Percentiles rank a stretch among this genome's conserved stretches.
Conservation (phyloP, 2,888 invertebrate genomes). For the Andricus curvator region DNA sequence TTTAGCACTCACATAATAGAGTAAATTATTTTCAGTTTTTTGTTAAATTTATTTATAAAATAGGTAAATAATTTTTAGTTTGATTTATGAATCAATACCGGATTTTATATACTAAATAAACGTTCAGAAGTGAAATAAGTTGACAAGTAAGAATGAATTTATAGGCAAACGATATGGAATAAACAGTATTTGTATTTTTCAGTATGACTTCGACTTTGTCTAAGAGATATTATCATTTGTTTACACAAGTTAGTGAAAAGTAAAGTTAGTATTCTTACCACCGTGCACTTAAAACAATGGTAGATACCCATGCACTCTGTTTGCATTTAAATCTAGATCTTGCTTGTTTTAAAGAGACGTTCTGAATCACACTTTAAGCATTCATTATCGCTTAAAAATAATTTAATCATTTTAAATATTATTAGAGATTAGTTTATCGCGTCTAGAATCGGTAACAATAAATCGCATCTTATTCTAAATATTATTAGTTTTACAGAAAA, state of each 20-base stretch:
- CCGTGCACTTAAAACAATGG: background rate
- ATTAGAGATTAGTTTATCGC: too few species aligned
- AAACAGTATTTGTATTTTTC: background rate
- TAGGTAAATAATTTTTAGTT: too few species aligned
- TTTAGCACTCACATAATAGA: background rate
- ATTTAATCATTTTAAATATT: background rate
- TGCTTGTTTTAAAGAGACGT: conserved; percentile 27
- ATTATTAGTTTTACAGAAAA: too few species aligned
- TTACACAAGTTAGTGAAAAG: conserved; percentile 12
- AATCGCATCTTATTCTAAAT: too few species aligned
- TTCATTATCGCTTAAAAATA: conserved; percentile 6
- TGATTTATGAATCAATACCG: too few species aligned
- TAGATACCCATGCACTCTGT: background rate
- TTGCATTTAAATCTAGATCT: conserved; percentile 8
- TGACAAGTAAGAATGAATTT: too few species aligned
- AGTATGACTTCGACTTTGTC: background rate
- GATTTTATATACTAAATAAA: too few species aligned
- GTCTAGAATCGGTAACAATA: too few species aligned
- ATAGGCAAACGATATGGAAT: too few species aligned
- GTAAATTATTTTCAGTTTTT: background rate
- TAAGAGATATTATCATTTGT: conserved; percentile 5
- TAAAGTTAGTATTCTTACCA: background rate
- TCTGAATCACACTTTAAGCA: conserved; percentile 5
- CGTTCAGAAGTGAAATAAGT: too few species aligned
- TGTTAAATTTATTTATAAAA: background rate